phyloP scores from a whole-genome alignment of 1,140 invertebrate genomes.

The Meloidogyne floridensis region DNA sequence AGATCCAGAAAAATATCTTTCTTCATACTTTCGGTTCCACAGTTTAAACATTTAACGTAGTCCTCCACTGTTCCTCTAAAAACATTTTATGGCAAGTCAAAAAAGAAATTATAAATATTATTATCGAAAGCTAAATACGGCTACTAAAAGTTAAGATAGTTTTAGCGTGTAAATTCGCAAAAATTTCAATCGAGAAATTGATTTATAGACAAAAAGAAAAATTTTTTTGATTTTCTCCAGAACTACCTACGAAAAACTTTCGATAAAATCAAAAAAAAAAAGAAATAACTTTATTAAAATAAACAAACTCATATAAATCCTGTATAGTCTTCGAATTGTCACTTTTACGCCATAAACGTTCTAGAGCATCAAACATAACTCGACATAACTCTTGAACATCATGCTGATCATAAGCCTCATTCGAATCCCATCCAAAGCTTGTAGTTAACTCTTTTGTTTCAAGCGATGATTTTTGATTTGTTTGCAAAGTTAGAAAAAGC shows the following conservation, averaged over 20 bases:
- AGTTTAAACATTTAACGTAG: constrained; percentile 87
- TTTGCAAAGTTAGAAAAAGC: constrained; percentile 83
- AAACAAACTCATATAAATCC: constrained; percentile 73
- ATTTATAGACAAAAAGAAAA: too few relatives aligned
- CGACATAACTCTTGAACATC: constrained; percentile 87
- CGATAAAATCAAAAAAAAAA: too few relatives aligned
- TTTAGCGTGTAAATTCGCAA: too few relatives aligned
- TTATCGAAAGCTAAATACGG: too few relatives aligned
- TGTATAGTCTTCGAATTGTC: constrained; percentile 82
- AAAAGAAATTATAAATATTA: too few relatives aligned
- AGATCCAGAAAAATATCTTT: constrained; percentile 86
- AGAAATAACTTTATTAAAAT: neutral
- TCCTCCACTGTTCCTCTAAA: constrained; percentile 81
- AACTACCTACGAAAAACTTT: too few relatives aligned
- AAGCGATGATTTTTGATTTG: constrained; percentile 71
- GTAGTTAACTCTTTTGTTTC: constrained; percentile 84
- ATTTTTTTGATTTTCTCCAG: too few relatives aligned
- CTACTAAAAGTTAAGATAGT: too few relatives aligned
- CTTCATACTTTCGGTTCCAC: constrained; percentile 80
- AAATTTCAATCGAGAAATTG: too few relatives aligned
- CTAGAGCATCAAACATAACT: constrained; percentile 88
- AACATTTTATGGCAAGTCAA: constrained; percentile 37
- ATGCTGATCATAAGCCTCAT: constrained; percentile 86
- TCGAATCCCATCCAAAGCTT: constrained; percentile 88
- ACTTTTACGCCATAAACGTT: constrained; percentile 79